Conservation (phyloP, 2,113 vertebrate genomes). For the Epinephelus cyanopodus region DNA sequence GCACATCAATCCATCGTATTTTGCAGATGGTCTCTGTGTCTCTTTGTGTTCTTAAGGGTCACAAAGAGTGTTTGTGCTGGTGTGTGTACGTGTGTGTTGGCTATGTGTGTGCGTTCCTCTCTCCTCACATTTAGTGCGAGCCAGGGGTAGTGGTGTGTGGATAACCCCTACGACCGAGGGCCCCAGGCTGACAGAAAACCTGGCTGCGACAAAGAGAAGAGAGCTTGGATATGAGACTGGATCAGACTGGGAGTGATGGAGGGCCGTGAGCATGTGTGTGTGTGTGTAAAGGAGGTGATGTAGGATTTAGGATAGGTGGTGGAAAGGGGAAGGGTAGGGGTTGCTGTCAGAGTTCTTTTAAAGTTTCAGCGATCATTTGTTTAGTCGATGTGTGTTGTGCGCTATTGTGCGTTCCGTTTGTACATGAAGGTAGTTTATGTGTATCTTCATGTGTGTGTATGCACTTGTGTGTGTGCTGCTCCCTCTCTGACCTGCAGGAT, state of each 20-base stretch:
- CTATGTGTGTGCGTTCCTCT: constrained; percentile 13
- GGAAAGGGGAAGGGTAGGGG: constrained; percentile 25
- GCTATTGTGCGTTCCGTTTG: constrained; percentile 34
- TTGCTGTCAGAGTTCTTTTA: constrained; percentile 64
- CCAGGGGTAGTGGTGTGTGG: constrained; percentile 59
- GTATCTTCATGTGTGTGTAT: constrained; percentile 21
- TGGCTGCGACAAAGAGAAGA: constrained; percentile 55
- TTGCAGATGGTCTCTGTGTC: constrained; percentile 48
- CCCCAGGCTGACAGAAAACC: constrained; percentile 59
- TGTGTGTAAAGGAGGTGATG: constrained; percentile 56
- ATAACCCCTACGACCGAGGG: constrained; percentile 60
- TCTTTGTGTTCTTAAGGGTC: constrained; percentile 53
- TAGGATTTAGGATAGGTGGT: constrained; percentile 67
- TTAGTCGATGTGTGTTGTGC: constrained; percentile 48
- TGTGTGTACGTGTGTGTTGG: constrained; percentile 14
- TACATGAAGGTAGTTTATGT: constrained; percentile 25
- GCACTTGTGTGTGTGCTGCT: constrained; percentile 48
- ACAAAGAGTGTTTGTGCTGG: constrained; percentile 25
- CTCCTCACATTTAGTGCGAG: constrained; percentile 34
- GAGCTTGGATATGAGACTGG: constrained; percentile 57
- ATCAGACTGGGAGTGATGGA: constrained; percentile 69
- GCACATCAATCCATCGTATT: constrained; percentile 62
- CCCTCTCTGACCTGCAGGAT: constrained; percentile 79
- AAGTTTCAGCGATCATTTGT: constrained; percentile 70
- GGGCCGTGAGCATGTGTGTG: constrained; percentile 52